Base-by-base conservation (phyloP, 2,888 invertebrate species). In the Drosophila nr. fundita region DNA sequence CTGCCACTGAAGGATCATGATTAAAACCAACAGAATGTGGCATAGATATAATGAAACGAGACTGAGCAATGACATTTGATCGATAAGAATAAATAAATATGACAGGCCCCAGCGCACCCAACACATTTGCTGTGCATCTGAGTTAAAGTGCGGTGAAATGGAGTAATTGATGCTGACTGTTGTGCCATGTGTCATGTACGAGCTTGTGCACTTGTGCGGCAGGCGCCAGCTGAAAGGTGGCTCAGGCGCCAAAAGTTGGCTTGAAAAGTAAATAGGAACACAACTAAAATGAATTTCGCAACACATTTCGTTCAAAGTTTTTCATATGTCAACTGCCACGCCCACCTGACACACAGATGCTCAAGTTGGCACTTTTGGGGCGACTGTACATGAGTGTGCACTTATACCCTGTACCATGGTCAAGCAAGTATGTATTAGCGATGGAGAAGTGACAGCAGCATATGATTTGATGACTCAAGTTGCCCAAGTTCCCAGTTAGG, bases 181-280 rank as follows among this genome's bases (percentile, higher is more conserved):
- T 53, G 32, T 38, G 74, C 55, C 55, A 60, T 75, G 76, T 66
- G 57, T 80, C 62, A 80, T 77, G 76, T 76, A 76, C 71, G 77
- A 66, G 71, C 24, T 45, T 42, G 61, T 61, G 84, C 83, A 78
- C 81, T 76, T 89, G 82, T 59, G 72, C 68, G 84, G 70, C 81
- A 86, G 71, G 30, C 63, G 52, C 42, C 60, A 49, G 63, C 58
- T 58, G 50, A 57, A 38, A 27, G 57, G 45, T n/a, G 34, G 30
- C 49, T 70, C 45, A n/a, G 27, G 42, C 32, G 52, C 24, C 45
- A 21, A 59, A 50, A 49, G 80, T 60, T 63, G 62, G 80, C 77
- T 64, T 58, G 48, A 76, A 84, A 87, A 68, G 84, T 87, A 83
- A 84, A 89, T 89, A 89, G 76, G 73, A 84, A 83, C 70, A 55